These are phyloP conservation scores for Calidris pugnax DNA, from an alignment of 2,113 vertebrate genomes.

Conservation along the genomic window DNA sequence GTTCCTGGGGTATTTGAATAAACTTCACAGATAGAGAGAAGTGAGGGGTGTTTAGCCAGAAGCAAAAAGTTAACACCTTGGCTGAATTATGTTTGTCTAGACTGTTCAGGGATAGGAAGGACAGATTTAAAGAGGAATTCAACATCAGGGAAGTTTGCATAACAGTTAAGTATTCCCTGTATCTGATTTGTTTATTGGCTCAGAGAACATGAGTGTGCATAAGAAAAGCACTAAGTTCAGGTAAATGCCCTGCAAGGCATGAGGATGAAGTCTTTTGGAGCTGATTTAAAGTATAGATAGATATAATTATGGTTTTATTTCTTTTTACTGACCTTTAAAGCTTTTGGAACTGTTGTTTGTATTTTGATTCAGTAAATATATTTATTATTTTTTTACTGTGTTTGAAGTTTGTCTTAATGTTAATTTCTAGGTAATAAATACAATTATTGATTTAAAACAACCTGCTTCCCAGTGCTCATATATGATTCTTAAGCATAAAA, in stretches of 20 bases:
- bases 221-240: not conserved
- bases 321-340: not conserved
- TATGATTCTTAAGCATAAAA: not conserved
- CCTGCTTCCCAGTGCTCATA: not conserved
- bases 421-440: not conserved
- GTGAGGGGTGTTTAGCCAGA: not conserved
- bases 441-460: not conserved
- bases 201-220: not conserved
- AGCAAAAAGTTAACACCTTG: not conserved
- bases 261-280: not conserved
- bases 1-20: not conserved
- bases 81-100: not conserved
- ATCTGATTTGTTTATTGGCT: not conserved
- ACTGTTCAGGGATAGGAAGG: not conserved
- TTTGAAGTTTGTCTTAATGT: not conserved
- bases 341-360: not conserved
- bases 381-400: not conserved
- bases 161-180: not conserved
- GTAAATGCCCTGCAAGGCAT: not conserved
- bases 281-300: not conserved
- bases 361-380: not conserved
- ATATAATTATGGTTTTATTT: not conserved
- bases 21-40: not conserved
- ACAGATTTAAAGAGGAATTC: not conserved
- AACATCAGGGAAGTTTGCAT: not conserved